These are phyloP conservation scores for Dendrophyllia cribrosa DNA, from an alignment of 64 coral and sea anemone species.

Conservation along the genomic window DNA sequence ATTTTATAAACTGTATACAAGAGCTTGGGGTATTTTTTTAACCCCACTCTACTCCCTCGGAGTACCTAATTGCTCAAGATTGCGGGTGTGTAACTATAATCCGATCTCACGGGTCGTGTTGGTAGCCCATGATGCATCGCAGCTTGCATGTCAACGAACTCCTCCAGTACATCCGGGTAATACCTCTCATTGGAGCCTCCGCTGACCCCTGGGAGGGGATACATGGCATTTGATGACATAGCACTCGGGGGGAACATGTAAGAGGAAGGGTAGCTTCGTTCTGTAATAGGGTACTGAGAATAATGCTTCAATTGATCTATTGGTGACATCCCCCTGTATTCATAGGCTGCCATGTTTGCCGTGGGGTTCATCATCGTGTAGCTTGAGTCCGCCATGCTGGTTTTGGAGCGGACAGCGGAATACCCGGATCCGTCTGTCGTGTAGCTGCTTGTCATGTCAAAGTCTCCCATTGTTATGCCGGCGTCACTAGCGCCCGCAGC, in stretches of 20 bases:
- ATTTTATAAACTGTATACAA: not conserved
- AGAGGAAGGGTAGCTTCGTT: conserved; percentile 85
- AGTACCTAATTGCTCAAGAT: conserved; percentile 83
- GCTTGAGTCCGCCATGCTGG: conserved; percentile 55
- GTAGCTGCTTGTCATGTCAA: conserved; percentile 75
- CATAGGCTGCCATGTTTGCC: conserved; percentile 66
- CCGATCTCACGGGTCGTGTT: conserved; percentile 65
- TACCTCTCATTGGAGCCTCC: conserved; percentile 77
- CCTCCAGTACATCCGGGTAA: conserved; percentile 91
- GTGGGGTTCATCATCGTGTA: conserved; percentile 48
- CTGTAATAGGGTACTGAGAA: conserved; percentile 82
- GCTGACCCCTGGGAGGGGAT: conserved; percentile 80
- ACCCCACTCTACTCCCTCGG: not conserved
- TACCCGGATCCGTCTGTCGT: conserved; percentile 29
- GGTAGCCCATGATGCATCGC: conserved; percentile 92
- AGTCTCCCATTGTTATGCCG: conserved; percentile 42
- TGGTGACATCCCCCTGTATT: conserved; percentile 84
- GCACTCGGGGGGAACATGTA: conserved; percentile 87
- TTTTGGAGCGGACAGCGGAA: conserved; percentile 63
- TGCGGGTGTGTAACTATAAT: conserved; percentile 75
- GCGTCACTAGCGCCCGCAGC: conserved; percentile 28
- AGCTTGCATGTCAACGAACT: conserved; percentile 94
- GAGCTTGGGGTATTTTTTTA: not conserved
- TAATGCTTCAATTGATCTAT: conserved; percentile 95
- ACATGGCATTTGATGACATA: conserved; percentile 78